Base-by-base conservation (phyloP, 1,140 invertebrate species). In the Fopius arisanus region DNA sequence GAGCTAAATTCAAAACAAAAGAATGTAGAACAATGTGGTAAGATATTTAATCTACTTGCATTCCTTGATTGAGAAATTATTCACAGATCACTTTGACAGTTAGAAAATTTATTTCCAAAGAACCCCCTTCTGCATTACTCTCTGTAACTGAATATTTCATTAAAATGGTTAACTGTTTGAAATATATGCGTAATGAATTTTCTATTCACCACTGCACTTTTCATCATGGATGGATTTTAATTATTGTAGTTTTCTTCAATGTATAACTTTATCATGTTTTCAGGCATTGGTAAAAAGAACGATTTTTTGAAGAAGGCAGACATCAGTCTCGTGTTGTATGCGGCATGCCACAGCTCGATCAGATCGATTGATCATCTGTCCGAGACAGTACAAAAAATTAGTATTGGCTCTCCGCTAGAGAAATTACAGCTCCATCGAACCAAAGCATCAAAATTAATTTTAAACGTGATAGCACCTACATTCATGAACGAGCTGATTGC, bases 381-480 rank as follows among this genome's bases (percentile, higher is more conserved):
- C 4, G 71, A 76, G 19, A 33, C 70, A 10, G 28, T 73, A 14
- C 54, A 31, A 23, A 33, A 29, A 4, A 14, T 69, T 6, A 71
- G 75, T 28, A 70, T 66, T 19, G 75, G 75, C 26, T 66, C 26
- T 72, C 3, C 12, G 1, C 65, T 81, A 0, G 69, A 77, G 28
- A 77, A 78, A 23, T 7, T 73, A 3, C 67, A 73, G 75, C 10
- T 85, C 7, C 83, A 84, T 72, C 62, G 80, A 16, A 86, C 82
- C 37, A 86, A 86, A 78, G 83, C 81, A 51, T 80, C 79, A 21
- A 79, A 81, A 66, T 70, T 83, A 12, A 85, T 86, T 40, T 84
- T 81, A 78, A 79, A 86, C 75, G 77, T 85, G 9, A 80, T 86
- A 16, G 75, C 77, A 7, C 82, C 82, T 69, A 72, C 78, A 79